phyloP scores from a whole-genome alignment of 2,888 invertebrate species.

The Cordilura impudica region DNA sequence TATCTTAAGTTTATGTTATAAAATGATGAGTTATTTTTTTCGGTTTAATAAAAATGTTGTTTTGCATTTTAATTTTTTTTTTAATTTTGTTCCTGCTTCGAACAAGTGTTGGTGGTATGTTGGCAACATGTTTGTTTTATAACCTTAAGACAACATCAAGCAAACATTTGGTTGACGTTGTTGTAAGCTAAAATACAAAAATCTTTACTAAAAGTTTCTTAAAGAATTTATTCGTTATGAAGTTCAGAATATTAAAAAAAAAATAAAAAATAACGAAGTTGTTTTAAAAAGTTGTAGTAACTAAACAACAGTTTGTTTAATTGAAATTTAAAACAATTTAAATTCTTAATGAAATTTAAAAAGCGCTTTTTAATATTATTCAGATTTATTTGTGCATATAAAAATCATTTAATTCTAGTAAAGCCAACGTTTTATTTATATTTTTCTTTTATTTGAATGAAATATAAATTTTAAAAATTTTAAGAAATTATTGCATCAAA shows the following conservation, averaged over 20 bases:
- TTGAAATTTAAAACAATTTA: no score
- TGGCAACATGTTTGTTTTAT: constrained; percentile 76
- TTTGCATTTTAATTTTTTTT: constrained; percentile 21
- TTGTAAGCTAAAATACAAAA: not conserved
- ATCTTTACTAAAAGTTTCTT: constrained; percentile 2
- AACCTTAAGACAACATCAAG: constrained; percentile 69
- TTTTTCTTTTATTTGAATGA: no score
- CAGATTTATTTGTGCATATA: no score
- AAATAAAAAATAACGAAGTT: not conserved
- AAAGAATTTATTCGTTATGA: not conserved
- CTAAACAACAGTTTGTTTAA: not conserved
- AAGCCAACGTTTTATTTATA: no score
- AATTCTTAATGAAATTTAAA: no score
- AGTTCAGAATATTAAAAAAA: not conserved
- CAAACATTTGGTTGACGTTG: constrained; percentile 9
- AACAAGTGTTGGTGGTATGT: constrained; percentile 40
- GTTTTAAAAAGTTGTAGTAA: not conserved
- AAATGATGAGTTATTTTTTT: constrained; percentile 17
- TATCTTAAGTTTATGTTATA: constrained; percentile 18
- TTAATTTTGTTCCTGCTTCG: not conserved
- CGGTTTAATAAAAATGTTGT: constrained; percentile 9
- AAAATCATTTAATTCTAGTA: no score
- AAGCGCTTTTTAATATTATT: no score
- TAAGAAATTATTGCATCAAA: no score
- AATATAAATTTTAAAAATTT: no score